Conservation (phyloP, 2,797 vertebrate genomes). For the Tadarida brasiliensis region DNA sequence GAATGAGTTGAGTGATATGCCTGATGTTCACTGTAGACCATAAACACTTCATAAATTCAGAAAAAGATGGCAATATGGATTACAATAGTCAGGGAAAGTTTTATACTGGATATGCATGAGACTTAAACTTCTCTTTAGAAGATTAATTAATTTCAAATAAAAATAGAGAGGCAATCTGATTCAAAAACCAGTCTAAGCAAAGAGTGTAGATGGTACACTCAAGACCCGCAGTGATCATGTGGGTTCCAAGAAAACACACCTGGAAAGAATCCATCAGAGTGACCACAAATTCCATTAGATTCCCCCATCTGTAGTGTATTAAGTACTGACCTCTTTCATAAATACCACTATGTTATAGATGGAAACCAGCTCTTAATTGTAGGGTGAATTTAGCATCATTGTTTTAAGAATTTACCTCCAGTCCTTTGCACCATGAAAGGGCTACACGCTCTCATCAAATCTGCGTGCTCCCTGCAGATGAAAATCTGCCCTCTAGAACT, state of each 20-base stretch:
- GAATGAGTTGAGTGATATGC: not conserved
- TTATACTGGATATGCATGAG: not conserved
- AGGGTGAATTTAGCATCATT: not conserved
- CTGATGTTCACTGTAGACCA: not conserved
- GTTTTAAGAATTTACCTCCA: not conserved
- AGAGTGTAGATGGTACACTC: not conserved
- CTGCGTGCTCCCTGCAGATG: not conserved
- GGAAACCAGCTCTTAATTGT: not conserved
- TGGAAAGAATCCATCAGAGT: not conserved
- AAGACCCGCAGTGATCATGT: not conserved
- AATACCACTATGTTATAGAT: not conserved
- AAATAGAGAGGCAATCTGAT: not conserved
- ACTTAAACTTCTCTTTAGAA: not conserved
- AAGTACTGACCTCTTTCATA: constrained; percentile 11
- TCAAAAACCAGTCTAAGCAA: constrained; percentile 8
- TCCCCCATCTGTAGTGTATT: not conserved
- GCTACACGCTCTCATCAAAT: not conserved
- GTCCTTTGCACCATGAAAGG: not conserved
- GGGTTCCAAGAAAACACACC: not conserved
- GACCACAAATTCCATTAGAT: not conserved
- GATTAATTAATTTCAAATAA: constrained; percentile 28
- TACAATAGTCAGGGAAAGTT: not conserved
- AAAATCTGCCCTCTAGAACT: not conserved
- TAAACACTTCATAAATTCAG: constrained; percentile 31
- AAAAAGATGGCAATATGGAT: not conserved